These are phyloP conservation scores for Epirrhoe alternata DNA, from an alignment of 2,888 invertebrate genomes.

Conservation along the genomic window DNA sequence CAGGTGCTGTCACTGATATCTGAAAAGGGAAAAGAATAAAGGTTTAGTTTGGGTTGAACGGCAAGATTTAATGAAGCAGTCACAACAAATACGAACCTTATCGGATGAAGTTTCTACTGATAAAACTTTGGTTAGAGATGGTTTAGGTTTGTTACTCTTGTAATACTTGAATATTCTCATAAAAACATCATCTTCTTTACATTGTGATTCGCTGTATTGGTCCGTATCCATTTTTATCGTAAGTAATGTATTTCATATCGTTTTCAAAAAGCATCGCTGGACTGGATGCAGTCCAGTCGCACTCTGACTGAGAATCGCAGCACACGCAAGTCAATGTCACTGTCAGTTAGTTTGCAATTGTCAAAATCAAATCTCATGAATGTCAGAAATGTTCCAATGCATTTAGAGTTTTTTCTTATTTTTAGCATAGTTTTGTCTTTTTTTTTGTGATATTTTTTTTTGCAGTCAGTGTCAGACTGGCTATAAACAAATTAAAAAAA, in stretches of 20 bases:
- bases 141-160: constrained; percentile 88
- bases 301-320: too few species aligned
- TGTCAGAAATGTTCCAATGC: background rate
- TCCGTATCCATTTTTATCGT: constrained; percentile 35
- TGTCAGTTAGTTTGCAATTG: background rate
- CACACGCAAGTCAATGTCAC: background rate
- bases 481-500: too few species aligned
- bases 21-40: constrained; percentile 37
- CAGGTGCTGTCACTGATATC: constrained; percentile 34
- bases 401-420: too few species aligned
- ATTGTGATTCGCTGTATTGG: constrained; percentile 18
- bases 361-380: background rate
- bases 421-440: too few species aligned
- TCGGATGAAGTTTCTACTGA: constrained; percentile 69
- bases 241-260: too few species aligned
- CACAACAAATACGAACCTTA: constrained; percentile 47
- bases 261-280: too few species aligned
- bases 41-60: too few species aligned
- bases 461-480: too few species aligned
- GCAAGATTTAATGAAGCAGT: background rate
- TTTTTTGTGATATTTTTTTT: too few species aligned
- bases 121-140: constrained; percentile 87
- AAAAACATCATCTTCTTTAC: constrained; percentile 72
- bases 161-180: constrained; percentile 92
- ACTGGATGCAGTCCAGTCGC: too few species aligned